Conservation (phyloP, 2,888 invertebrate genomes). For the Muschampia plurimacula region DNA sequence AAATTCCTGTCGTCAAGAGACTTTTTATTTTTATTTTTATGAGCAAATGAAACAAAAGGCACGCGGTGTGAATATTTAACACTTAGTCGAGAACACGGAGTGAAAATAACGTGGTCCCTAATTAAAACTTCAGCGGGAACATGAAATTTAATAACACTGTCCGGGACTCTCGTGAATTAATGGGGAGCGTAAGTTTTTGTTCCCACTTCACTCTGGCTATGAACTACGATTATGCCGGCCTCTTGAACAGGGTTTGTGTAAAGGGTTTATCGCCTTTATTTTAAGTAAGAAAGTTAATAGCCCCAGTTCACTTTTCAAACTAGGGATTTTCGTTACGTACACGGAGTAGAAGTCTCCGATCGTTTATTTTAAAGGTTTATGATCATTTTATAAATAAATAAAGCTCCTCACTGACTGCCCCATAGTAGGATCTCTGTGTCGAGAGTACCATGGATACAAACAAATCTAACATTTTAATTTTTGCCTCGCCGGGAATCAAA, state of each 20-base stretch:
- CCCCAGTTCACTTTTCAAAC: not conserved
- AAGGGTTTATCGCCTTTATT: not conserved
- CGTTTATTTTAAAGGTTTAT: no score
- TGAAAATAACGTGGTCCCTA: slow-evolving; percentile 54
- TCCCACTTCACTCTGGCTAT: not conserved
- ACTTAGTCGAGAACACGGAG: slow-evolving; percentile 41
- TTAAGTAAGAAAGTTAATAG: not conserved
- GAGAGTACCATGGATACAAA: no score
- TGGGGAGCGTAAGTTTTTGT: slow-evolving; percentile 9
- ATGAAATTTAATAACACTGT: slow-evolving; percentile 56
- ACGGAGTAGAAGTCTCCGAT: no score
- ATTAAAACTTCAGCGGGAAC: slow-evolving; percentile 60
- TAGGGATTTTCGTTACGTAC: not conserved
- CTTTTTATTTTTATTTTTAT: slow-evolving; percentile 41
- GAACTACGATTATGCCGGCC: not conserved
- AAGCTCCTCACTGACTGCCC: no score
- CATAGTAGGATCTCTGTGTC: no score
- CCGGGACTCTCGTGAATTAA: slow-evolving; percentile 15
- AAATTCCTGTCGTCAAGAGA: slow-evolving; percentile 23
- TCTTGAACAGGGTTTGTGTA: not conserved
- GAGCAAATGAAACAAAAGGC: slow-evolving; percentile 35
- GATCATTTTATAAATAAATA: no score
- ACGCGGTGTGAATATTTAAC: slow-evolving; percentile 55
- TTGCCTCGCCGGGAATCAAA: no score
- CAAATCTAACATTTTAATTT: no score